Evolutionary conservation across 2,113 vertebrate genomes (phyloP), one percentile per base, ranked within the genome.

Genomic region (Prolemur simus): DNA sequence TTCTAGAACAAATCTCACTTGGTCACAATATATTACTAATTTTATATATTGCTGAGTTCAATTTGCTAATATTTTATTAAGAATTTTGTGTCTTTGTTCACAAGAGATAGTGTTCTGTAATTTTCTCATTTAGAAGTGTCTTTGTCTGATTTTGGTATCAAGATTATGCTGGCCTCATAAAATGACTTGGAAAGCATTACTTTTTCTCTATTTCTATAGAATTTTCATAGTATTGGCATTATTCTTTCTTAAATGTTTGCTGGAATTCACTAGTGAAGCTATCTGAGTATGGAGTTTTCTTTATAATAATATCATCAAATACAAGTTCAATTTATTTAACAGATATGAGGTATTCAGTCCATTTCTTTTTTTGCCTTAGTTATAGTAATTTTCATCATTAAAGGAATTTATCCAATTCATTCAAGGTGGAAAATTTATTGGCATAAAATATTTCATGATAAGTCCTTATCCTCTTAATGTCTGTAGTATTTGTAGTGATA

Each of bases 21-120:
- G 34, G 49, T 83, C 45, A 73, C 76, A 21, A 58, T 45, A 45
- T 73, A n/a, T 83, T 58, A 63, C 42, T 83, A 88, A 14, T 63
- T 95, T 80, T 64, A 29, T 69, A 7, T 74, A 84, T 91, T 85
- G 39, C 37, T 80, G 6, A n/a, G 68, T 25, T 84, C 3, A 23
- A 39, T 81, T 87, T 96, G 60, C 58, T 88, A 84, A 91, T 60
- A 68, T 74, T 88, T 96, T 78, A 90, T 88, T 74, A 80, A 56
- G 13, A 66, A 78, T 7, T 80, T 81, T 54, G 13, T 85, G 11
- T 68, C 34, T 96, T 80, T 94, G 6, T 73, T 90, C 21, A 45
- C 42, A 42, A 78, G 27, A 21, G 9, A 63, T 66, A 66, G 32
- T 77, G 39, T 94, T 88, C 10, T 71, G 0, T 84, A 83, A 87